Base-by-base conservation (phyloP, 2,113 vertebrate genomes). In the Brevimyrus niger region DNA sequence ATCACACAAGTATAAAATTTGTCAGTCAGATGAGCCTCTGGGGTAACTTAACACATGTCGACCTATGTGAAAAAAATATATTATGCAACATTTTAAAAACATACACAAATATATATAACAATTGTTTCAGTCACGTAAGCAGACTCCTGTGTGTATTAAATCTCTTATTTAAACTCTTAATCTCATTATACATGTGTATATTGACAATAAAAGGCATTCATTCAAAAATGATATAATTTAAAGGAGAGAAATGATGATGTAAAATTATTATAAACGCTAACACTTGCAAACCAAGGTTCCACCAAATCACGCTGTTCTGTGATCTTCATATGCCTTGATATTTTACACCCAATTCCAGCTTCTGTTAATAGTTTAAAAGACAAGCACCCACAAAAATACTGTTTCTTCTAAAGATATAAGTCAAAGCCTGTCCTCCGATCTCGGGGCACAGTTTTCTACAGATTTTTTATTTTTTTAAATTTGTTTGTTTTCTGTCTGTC, bases 1-100 rank as follows among this genome's bases (percentile, higher is more conserved):
- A 84, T 84, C 82, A 84, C 44, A 84, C 82, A 84, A 84, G 44
- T 23, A 84, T 46, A 47, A 80, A 80, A 80, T 80, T 80, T 80
- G 61, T 17, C 73, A 80, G 15, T 38, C 73, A 80, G 13, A 80
- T 19, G 35, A 80, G 31, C 73, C 73, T 80, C 73, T 42, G 15
- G 73, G 73, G 73, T 80, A 80, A 80, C 73, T 65, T 76, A 80
- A 42, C 73, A 80, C 73, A 76, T 76, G 73, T 80, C 35, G 73
- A 42, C 73, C 73, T 19, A 38, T 80, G 73, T 80, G 69, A 76
- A 80, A 69, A 7, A 69, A 42, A 80, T 80, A 38, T 80, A 80
- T 3, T 7, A 80, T 80, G 15, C 73, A 80, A 42, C 73, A 80
- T 80, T 80, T 80, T 80, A 38, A 80, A 80, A 80, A 80, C 35